Conservation (phyloP, 1,140 invertebrate species). For the Drosophila sulfurigaster region DNA sequence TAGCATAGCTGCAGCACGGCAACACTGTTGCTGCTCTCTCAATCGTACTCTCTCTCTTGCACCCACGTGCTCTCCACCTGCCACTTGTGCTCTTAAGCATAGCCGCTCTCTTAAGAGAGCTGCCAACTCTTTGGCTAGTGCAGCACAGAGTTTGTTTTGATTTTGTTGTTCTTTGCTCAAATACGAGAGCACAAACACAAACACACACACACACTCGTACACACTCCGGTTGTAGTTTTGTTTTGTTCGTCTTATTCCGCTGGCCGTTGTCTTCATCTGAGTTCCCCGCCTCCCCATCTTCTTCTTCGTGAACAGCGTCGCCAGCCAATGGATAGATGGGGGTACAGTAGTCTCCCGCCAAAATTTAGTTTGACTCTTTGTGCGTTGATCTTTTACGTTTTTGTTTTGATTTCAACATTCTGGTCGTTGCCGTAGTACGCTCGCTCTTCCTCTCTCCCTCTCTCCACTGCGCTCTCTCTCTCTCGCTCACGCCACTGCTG, state of each 20-base stretch:
- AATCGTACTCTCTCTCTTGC: not conserved
- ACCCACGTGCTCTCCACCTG: slow-evolving; percentile 11
- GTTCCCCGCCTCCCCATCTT: not conserved
- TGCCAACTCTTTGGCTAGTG: slow-evolving; percentile 13
- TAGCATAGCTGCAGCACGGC: slow-evolving; percentile 60
- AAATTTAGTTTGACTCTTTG: slow-evolving; percentile 72
- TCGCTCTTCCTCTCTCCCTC: slow-evolving; percentile 21
- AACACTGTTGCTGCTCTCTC: slow-evolving; percentile 55
- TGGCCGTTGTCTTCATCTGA: slow-evolving; percentile 24
- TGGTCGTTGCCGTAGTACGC: slow-evolving; percentile 51
- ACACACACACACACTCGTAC: slow-evolving; percentile 1
- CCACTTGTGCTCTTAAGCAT: slow-evolving; percentile 27
- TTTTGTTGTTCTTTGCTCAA: slow-evolving; percentile 29
- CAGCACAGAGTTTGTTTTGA: slow-evolving; percentile 28
- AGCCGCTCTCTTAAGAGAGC: slow-evolving; percentile 26
- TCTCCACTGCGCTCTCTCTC: slow-evolving; percentile 10
- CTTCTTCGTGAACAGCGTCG: slow-evolving; percentile 18
- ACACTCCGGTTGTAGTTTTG: slow-evolving; percentile 70
- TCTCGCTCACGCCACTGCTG: slow-evolving; percentile 31
- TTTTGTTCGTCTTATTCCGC: slow-evolving; percentile 77
- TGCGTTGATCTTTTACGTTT: slow-evolving; percentile 83
- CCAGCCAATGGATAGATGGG: slow-evolving; percentile 32
- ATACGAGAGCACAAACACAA: slow-evolving; percentile 16
- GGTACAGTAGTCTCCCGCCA: slow-evolving; percentile 83
- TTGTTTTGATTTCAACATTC: slow-evolving; percentile 83